Evolutionary conservation across 2,113 vertebrate species (phyloP).

Genomic region (Bagarius yarrelli): DNA sequence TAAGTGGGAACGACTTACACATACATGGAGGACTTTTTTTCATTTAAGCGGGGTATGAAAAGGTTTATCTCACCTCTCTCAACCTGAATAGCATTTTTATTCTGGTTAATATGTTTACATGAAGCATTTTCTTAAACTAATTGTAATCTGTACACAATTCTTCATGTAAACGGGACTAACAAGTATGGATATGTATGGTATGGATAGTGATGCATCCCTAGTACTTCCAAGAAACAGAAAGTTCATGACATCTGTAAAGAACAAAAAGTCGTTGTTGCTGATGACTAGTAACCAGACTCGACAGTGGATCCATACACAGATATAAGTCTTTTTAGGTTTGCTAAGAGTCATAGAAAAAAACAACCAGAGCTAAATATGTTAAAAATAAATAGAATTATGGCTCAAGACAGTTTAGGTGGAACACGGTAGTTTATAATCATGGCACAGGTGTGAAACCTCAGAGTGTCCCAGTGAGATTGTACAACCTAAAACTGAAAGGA

Average conservation of each 20-base stretch:
- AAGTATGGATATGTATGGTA: neutral
- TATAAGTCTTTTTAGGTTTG: slow-evolving; percentile 1
- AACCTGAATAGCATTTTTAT: no score
- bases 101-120: no score
- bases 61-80: no score
- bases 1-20: no score
- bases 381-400: neutral
- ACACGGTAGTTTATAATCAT: neutral
- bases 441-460: neutral
- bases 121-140: no score
- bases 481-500: neutral
- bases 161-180: no score
- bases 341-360: neutral
- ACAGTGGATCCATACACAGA: neutral
- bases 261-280: neutral
- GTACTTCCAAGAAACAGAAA: neutral
- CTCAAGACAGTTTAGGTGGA: neutral
- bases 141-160: no score
- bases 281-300: neutral
- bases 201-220: neutral
- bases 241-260: neutral
- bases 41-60: no score
- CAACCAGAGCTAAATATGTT: neutral
- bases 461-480: neutral
- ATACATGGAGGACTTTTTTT: no score